Evolutionary conservation across 2,797 vertebrate species (phyloP).

Genomic region (Leuciscus waleckii): DNA sequence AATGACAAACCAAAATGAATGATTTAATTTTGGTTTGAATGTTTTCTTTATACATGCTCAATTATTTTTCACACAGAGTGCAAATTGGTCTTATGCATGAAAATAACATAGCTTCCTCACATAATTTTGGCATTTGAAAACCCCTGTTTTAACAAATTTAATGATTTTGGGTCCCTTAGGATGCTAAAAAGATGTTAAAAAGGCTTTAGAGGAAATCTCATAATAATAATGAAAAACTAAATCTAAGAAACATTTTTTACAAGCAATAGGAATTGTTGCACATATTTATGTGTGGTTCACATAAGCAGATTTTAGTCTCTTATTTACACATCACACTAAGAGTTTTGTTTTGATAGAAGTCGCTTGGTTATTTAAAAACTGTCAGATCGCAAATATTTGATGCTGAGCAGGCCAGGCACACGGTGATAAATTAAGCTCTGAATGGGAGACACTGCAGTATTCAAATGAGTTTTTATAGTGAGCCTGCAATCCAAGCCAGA

Average conservation of each 20-base stretch:
- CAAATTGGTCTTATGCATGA: neutral
- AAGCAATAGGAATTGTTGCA: neutral
- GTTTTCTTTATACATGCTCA: neutral
- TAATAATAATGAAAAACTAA: neutral
- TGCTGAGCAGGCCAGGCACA: constrained; percentile 5
- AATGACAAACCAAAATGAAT: neutral
- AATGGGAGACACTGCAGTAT: constrained; percentile 24
- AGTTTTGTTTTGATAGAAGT: constrained; percentile 42
- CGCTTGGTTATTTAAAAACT: constrained; percentile 20
- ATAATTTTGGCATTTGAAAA: neutral
- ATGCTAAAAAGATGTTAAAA: neutral
- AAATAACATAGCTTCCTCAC: neutral
- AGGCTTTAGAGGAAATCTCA: constrained; percentile 1
- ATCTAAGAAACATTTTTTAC: neutral
- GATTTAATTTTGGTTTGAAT: neutral
- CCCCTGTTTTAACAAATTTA: neutral
- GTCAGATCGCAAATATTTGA: constrained; percentile 44
- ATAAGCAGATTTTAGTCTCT: constrained; percentile 8
- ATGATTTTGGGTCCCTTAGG: neutral
- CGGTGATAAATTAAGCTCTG: constrained; percentile 31
- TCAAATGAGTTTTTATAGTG: constrained; percentile 16
- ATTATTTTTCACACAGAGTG: neutral
- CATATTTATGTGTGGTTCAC: neutral
- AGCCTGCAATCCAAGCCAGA: constrained; percentile 21
- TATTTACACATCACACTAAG: constrained; percentile 12